Evolutionary conservation across 2,797 vertebrate species (phyloP).

Genomic region (Aldrovandia affinis): DNA sequence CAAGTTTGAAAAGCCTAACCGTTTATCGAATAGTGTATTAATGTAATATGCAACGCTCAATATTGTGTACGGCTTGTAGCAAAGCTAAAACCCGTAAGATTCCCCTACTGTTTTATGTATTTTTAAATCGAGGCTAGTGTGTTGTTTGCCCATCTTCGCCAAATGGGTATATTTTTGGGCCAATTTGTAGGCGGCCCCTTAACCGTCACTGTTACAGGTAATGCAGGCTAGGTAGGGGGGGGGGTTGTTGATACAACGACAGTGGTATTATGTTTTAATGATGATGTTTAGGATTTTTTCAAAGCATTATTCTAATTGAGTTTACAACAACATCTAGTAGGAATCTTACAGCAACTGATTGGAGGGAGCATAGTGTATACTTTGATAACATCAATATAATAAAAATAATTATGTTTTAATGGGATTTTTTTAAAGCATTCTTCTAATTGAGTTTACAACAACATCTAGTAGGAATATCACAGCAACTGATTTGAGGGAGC

Average conservation of each 20-base stretch:
- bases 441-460: background rate
- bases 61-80: background rate
- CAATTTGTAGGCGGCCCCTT: slow-evolving; percentile 1
- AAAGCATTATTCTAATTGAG: background rate
- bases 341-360: background rate
- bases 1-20: background rate
- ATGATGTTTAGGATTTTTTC: background rate
- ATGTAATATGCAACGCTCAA: background rate
- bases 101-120: background rate
- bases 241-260: background rate
- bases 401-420: background rate
- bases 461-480: background rate
- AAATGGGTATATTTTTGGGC: background rate
- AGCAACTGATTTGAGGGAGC: background rate
- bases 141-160: background rate
- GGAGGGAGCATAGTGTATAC: background rate
- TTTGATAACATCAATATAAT: background rate
- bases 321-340: background rate
- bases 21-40: background rate
- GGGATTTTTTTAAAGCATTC: background rate
- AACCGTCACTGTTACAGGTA: background rate
- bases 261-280: background rate
- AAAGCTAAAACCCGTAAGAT: background rate
- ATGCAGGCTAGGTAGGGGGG: background rate
- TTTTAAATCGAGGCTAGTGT: background rate